phyloP scores from a whole-genome alignment of 2,888 invertebrate genomes.

The Athalia rosae region DNA sequence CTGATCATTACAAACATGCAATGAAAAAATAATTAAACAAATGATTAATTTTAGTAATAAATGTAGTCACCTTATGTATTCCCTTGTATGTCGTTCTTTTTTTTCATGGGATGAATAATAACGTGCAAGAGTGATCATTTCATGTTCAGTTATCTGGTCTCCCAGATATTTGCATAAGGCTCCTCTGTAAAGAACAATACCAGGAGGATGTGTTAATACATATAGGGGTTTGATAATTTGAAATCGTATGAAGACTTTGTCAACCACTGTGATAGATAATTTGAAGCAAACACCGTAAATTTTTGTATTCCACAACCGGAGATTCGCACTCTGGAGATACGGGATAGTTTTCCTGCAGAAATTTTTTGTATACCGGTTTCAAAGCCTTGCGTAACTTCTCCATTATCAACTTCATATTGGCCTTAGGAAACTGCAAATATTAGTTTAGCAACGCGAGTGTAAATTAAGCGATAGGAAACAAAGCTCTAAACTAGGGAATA shows the following conservation, averaged over 20 bases:
- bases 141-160: constrained; percentile 85
- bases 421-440: constrained; percentile 81
- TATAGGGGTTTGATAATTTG: constrained; percentile 46
- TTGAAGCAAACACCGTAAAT: constrained; percentile 67
- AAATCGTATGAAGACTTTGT: constrained; percentile 61
- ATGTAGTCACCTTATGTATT: constrained; percentile 65
- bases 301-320: constrained; percentile 69
- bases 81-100: constrained; percentile 63
- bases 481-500: neutral
- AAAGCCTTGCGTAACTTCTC: constrained; percentile 83
- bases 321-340: constrained; percentile 43
- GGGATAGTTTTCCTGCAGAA: constrained; percentile 82
- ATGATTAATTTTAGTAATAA: neutral
- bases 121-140: constrained; percentile 85
- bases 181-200: constrained; percentile 72
- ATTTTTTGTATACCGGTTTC: constrained; percentile 83
- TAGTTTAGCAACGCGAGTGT: neutral
- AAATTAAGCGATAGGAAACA: neutral
- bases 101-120: constrained; percentile 81
- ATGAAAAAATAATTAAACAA: constrained; percentile 19
- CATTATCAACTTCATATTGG: constrained; percentile 84
- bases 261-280: constrained; percentile 46
- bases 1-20: constrained; percentile 68
- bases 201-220: neutral
- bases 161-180: constrained; percentile 81